A percentile compares a stretch with the other conserved stretches of the same genome.
Evolutionary conservation across 2,113 vertebrate species (phyloP).

Genomic region (Rousettus leschenaultii): DNA sequence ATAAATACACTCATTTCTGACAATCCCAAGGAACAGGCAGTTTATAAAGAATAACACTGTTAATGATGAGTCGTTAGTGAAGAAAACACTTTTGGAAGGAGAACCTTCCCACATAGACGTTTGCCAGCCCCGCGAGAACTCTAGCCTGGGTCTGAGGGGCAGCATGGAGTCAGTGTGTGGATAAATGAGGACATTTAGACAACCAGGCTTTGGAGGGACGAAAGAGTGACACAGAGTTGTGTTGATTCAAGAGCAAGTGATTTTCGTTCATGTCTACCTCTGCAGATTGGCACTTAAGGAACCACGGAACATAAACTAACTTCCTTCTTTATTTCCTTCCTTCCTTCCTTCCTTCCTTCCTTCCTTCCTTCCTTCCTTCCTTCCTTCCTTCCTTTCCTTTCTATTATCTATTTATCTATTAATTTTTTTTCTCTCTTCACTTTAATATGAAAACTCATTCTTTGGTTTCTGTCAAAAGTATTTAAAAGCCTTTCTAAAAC

Average conservation of each 20-base stretch:
- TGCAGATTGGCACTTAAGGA: neutral
- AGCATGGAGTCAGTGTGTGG: neutral
- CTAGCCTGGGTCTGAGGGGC: neutral
- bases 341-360: too few relatives aligned
- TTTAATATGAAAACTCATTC: neutral
- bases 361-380: neutral
- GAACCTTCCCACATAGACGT: neutral
- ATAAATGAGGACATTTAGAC: neutral
- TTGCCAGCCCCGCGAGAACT: neutral
- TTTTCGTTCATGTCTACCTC: neutral
- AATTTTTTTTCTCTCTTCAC: neutral
- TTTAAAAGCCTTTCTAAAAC: neutral
- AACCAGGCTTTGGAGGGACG: neutral
- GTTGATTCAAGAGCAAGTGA: neutral
- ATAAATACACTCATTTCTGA: neutral
- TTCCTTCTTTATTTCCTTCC: neutral
- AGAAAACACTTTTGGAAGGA: neutral
- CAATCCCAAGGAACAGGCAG: neutral
- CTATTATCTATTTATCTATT: neutral
- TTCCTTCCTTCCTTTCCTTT: neutral
- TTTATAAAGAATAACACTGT: neutral
- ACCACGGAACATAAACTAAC: neutral
- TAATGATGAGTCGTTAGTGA: neutral
- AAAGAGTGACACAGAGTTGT: neutral
- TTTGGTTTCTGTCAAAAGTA: conserved; percentile 7